Evolutionary conservation across 2,888 invertebrate genomes (phyloP), one percentile per base, ranked within the genome.

Genomic region (Hyles lineata): DNA sequence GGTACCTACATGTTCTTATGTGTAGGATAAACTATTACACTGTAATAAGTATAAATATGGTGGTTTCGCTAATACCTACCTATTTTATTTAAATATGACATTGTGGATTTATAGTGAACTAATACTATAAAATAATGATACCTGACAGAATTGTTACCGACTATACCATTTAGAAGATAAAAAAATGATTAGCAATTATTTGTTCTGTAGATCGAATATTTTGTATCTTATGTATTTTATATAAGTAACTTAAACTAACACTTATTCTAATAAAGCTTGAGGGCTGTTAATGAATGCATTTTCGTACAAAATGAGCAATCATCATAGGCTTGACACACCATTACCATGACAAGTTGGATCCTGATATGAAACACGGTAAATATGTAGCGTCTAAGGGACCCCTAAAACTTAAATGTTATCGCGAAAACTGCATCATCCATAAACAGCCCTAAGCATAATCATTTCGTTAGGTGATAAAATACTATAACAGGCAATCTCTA

Each of bases 171-270:
- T 55, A 55, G n/a, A n/a, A 55, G 55, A n/a, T 55, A n/a, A 55
- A 55, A 55, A 55, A 55, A n/a, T 55, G 52, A 55, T 55, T 55
- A 55, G n/a, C n/a, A 55, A 55, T n/a, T 17, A 43, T 43, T 55
- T 55, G 55, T 55, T 55, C 55, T 6, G 6, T n/a, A 55, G 17
- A n/a, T 55, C 43, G 43, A 43, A 43, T 55, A n/a, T 55, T 55
- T n/a, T 55, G 19, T 19, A 55, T n/a, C 6, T n/a, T 55, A 55
- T n/a, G 43, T 9, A 35, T 35, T 50, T 8, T 50, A 50, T 50
- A 8, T 50, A 50, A 50, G 50, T 15, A 50, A 50, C 50, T 50
- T 50, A 50, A 15, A 15, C 15, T 15, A 50, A 50, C 9, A 6
- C n/a, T 55, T 19, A n/a, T 19, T 52, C 52, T 17, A 52, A 52